Conservation (phyloP, 2,888 invertebrate species). For the Chrysodeixis includens region DNA sequence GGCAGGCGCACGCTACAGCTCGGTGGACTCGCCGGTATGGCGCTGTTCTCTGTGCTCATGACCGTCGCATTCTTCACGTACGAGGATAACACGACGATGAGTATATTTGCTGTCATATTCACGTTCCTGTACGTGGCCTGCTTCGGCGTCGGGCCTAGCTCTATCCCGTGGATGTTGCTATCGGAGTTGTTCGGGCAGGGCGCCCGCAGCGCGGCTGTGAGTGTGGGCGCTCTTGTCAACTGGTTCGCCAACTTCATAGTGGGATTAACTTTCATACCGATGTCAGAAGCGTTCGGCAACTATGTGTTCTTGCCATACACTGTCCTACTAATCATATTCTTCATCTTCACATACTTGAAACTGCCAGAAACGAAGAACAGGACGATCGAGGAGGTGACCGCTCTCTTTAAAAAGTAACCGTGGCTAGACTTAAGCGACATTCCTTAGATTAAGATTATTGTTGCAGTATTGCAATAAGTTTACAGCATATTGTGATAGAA, state of each 20-base stretch:
- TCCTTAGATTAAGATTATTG: slow-evolving; percentile 70
- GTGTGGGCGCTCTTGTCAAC: slow-evolving; percentile 85
- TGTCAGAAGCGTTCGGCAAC: slow-evolving; percentile 77
- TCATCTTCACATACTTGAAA: slow-evolving; percentile 83
- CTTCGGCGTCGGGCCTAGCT: slow-evolving; percentile 87
- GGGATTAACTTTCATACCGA: slow-evolving; percentile 82
- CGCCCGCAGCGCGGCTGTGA: slow-evolving; percentile 85
- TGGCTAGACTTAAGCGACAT: slow-evolving; percentile 63
- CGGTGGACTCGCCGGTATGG: slow-evolving; percentile 92
- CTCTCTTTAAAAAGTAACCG: slow-evolving; percentile 82
- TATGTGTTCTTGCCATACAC: slow-evolving; percentile 86
- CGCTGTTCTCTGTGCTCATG: slow-evolving; percentile 92
- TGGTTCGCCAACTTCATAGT: slow-evolving; percentile 88
- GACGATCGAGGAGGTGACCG: slow-evolving; percentile 86
- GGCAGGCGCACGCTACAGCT: slow-evolving; percentile 92
- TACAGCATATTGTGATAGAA: slow-evolving; percentile 72
- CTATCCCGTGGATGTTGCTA: slow-evolving; percentile 88
- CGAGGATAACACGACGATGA: slow-evolving; percentile 80
- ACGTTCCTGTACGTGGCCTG: slow-evolving; percentile 85
- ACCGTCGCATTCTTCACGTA: slow-evolving; percentile 88
- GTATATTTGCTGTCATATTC: slow-evolving; percentile 84
- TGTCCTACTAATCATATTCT: slow-evolving; percentile 81
- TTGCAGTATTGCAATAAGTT: slow-evolving; percentile 71
- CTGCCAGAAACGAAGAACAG: slow-evolving; percentile 87
- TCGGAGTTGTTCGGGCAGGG: slow-evolving; percentile 87